Evolutionary conservation across 2,797 vertebrate genomes (phyloP), one percentile per base, ranked within the genome.

Genomic region (Anabas testudineus): DNA sequence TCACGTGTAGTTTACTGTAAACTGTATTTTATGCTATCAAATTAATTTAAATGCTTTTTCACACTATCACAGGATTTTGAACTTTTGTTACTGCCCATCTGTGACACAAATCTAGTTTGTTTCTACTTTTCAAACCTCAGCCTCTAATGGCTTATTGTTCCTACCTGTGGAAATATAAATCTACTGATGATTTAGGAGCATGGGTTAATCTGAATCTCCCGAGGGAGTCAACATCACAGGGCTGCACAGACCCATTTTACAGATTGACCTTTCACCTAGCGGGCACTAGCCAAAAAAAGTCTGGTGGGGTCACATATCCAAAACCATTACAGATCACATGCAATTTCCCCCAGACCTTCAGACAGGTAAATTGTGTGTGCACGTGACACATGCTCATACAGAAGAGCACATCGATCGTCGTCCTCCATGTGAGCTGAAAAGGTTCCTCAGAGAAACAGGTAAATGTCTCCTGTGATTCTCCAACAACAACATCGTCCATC

Each of bases 171-270:
- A 87, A 87, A 86, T 67, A 62, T 48, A 89, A 88, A 87, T 77
- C 67, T n/a, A 18, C 36, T 21, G 22, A 74, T 71, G 71, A 57
- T 85, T 90, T 70, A 62, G 58, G 65, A 80, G 70, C 76, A 15
- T 2, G 80, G 84, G 72, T 83, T 70, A 75, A 88, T 77, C 77
- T 22, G 49, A 76, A 71, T 74, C 74, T 74, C 76, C 56, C 13
- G 1, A 10, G 78, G 62, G 80, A 80, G 64, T 76, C 72, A 46
- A 87, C 85, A 80, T 91, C 80, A 86, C 84, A 82, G 67, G 42
- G 80, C 74, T 19, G 41, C 30, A 15, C 64, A 53, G 82, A 89
- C 91, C 90, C 88, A 91, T 92, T 91, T 93, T 91, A 91, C 71
- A 86, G 82, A 81, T 67, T 89, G 87, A 93, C 89, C 90, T 87